Evolutionary conservation across 1,140 invertebrate species (phyloP).

Genomic region (Heliconius eleuchia): DNA sequence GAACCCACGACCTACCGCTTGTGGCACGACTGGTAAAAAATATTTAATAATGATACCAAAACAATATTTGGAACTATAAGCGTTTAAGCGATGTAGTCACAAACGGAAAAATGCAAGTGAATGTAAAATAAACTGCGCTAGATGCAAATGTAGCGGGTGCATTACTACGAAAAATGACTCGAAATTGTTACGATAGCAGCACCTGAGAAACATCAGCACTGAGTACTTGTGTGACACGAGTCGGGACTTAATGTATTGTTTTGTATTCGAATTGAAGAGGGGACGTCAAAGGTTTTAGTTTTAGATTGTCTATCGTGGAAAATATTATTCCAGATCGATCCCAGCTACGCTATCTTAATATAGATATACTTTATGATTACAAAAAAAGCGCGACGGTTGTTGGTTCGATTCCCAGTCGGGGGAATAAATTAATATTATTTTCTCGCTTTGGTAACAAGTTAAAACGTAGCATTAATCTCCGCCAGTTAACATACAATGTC

Average conservation of each 20-base stretch:
- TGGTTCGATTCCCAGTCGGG: too few species aligned
- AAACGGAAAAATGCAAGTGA: constrained; percentile 46
- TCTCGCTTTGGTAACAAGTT: too few species aligned
- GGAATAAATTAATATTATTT: too few species aligned
- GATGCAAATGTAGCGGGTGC: constrained; percentile 60
- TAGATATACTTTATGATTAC: not conserved
- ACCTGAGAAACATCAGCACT: constrained; percentile 48
- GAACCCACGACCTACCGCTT: too few species aligned
- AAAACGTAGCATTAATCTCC: too few species aligned
- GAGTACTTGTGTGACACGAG: constrained; percentile 19
- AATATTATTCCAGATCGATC: not conserved
- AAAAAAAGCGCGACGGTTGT: not conserved
- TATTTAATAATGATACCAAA: too few species aligned
- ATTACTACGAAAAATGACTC: constrained; percentile 63
- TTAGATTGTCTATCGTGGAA: not conserved
- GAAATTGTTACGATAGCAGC: constrained; percentile 54
- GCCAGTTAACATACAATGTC: too few species aligned
- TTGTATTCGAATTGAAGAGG: constrained; percentile 21
- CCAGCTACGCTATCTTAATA: not conserved
- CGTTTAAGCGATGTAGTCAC: constrained; percentile 26
- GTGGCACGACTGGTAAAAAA: too few species aligned
- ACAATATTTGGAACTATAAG: not conserved
- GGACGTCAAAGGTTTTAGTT: constrained; percentile 23
- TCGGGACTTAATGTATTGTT: constrained; percentile 19
- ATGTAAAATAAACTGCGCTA: constrained; percentile 62